phyloP scores from a whole-genome alignment of 2,113 vertebrate species.

The Cynoglossus semilaevis region DNA sequence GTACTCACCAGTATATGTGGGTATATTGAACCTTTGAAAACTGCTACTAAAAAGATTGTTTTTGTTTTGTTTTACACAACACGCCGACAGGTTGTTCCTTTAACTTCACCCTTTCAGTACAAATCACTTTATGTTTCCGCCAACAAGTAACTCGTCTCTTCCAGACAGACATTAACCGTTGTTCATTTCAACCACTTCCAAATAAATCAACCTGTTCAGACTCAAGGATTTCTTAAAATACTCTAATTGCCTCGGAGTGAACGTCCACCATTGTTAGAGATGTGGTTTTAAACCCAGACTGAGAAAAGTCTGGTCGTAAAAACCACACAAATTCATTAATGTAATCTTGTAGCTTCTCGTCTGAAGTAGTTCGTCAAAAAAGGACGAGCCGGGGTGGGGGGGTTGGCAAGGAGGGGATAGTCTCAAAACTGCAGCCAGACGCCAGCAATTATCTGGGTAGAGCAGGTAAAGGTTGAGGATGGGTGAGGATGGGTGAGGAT shows the following conservation, averaged over 20 bases:
- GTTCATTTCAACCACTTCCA: constrained; percentile 22
- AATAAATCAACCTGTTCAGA: constrained; percentile 35
- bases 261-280: constrained; percentile 25
- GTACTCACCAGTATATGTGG: too few species aligned
- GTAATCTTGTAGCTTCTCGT: constrained; percentile 4
- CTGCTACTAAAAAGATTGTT: too few species aligned
- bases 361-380: constrained; percentile 1
- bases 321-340: constrained; percentile 2
- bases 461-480: constrained; percentile 33
- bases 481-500: neutral
- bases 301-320: constrained; percentile 15
- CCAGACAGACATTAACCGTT: constrained; percentile 37
- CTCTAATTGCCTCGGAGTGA: constrained; percentile 37
- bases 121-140: constrained; percentile 25
- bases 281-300: neutral
- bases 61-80: too few species aligned
- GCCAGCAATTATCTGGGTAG: constrained; percentile 24
- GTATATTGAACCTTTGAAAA: too few species aligned
- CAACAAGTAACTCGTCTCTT: constrained; percentile 30
- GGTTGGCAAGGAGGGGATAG: too few species aligned
- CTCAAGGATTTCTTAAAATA: constrained; percentile 38
- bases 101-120: neutral
- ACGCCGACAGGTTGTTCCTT: neutral
- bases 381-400: neutral
- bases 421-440: constrained; percentile 9